Base-by-base conservation (phyloP, 2,113 vertebrate species). In the Cynopterus brachyotis region DNA sequence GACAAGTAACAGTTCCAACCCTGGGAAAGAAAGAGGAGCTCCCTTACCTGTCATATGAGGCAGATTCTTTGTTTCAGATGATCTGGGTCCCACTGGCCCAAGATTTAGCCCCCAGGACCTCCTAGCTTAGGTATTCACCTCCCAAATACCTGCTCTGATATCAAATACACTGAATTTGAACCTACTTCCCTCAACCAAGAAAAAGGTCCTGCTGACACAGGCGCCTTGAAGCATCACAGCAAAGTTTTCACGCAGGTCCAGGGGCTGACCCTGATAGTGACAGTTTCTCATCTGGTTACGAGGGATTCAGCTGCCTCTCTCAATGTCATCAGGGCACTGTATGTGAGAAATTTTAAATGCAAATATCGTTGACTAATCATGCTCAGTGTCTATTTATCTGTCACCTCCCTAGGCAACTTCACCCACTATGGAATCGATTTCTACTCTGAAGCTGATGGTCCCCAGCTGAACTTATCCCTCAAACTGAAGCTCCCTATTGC, bases 21-120 rank as follows among this genome's bases (percentile, higher is more conserved):
- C 28, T 0, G 2, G 37, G 32, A 22, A 76, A 73, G 37, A 92
- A 87, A 69, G 11, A 6, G 13, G 55, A 57, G 20, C 15, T 57
- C 4, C 19, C 37, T 47, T 26, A 15, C 2, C 1, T 10, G 26
- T 5, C 9, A 0, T 5, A 2, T 13, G 28, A 28, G 16, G 17
- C 50, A 42, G 24, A 83, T 40, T 50, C 26, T 72, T 72, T 22
- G 60, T 78, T 67, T 35, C 37, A 53, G n/a, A 72, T 37, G 55
- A 64, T 78, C 80, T 40, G 45, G 10, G 16, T 42, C 20, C 20
- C 42, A 22, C 0, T 1, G 10, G 57, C 30, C 45, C 37, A 50
- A 30, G 37, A n/a, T 35, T 45, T n/a, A 75, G 15, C 91, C 84
- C 40, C 67, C 12, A 70, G 2, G 3, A n/a, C n/a, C 89, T 64